A percentile compares a stretch with the other conserved stretches of the same genome.
These are phyloP conservation scores for Calcarius lapponicus DNA, from an alignment of 2,797 vertebrate genomes.

Conservation along the genomic window DNA sequence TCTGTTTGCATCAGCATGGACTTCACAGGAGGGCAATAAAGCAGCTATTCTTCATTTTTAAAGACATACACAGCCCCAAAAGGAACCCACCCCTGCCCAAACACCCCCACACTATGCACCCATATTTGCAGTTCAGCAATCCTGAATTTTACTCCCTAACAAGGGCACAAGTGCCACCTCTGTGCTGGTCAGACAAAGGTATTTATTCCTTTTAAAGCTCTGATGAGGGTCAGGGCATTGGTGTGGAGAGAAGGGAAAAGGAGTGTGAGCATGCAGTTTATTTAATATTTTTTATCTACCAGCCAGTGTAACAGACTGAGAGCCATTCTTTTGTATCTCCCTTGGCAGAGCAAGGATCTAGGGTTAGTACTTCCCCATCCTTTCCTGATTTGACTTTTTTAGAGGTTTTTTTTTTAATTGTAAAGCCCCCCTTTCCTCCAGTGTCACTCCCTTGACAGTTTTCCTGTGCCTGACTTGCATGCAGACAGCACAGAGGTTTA, in stretches of 20 bases:
- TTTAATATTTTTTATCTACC: not conserved
- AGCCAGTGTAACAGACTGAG: not conserved
- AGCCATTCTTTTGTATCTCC: not conserved
- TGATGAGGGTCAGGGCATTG: not conserved
- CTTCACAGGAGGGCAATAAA: not conserved
- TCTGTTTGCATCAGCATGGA: not conserved
- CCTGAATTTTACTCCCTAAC: not conserved
- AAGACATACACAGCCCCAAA: not conserved
- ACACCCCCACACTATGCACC: not conserved
- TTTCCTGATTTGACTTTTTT: not conserved
- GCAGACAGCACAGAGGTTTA: fast-evolving
- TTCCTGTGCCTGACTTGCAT: fast-evolving
- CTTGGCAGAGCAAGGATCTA: not conserved
- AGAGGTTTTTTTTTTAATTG: not conserved
- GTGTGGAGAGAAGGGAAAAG: not conserved
- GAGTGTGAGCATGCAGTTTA: fast-evolving
- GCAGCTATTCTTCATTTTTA: not conserved
- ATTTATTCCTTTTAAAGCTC: not conserved
- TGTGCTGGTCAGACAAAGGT: not conserved
- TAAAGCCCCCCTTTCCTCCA: not conserved
- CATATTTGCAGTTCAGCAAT: not conserved
- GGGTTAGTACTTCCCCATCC: not conserved
- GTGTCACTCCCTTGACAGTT: no score
- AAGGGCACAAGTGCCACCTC: not conserved
- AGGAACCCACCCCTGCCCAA: not conserved